Evolutionary conservation across 1,140 invertebrate genomes (phyloP).

Genomic region (Neodiprion fabricii): DNA sequence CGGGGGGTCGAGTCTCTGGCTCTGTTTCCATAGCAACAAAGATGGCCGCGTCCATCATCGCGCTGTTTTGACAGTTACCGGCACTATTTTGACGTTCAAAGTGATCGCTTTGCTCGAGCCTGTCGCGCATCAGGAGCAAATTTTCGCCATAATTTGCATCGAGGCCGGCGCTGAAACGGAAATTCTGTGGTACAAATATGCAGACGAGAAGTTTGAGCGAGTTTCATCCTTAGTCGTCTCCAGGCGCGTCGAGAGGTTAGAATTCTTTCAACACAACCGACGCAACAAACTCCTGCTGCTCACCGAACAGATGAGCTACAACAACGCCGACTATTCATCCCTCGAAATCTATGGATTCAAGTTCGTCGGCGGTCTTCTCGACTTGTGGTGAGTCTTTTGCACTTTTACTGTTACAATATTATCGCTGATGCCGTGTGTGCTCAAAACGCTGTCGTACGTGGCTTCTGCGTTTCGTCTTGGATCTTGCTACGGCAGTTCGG

Average conservation of each 20-base stretch:
- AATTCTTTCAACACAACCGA: slow-evolving; percentile 26
- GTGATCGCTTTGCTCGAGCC: slow-evolving; percentile 15
- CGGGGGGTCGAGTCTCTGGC: slow-evolving; percentile 7
- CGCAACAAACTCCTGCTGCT: slow-evolving; percentile 36
- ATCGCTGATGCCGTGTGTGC: background rate
- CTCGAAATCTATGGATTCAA: slow-evolving; percentile 39
- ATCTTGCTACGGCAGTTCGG: no score
- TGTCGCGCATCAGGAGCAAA: background rate
- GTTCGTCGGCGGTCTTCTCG: slow-evolving; percentile 21
- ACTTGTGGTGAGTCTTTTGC: slow-evolving; percentile 21
- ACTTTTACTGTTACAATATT: background rate
- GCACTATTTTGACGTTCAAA: slow-evolving; percentile 32
- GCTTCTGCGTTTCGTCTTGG: no score
- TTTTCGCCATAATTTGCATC: slow-evolving; percentile 36
- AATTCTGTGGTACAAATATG: slow-evolving; percentile 38
- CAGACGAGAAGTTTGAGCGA: slow-evolving; percentile 9
- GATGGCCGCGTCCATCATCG: background rate
- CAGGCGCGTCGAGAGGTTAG: slow-evolving; percentile 29
- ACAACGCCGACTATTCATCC: slow-evolving; percentile 13
- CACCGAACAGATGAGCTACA: slow-evolving; percentile 18
- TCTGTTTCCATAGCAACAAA: background rate
- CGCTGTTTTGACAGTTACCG: background rate
- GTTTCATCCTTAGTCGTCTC: slow-evolving; percentile 27
- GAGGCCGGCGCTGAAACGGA: slow-evolving; percentile 17
- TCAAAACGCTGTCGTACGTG: no score